Base-by-base conservation (phyloP, 1,140 invertebrate genomes). In the Muscidifurax raptorellus region DNA sequence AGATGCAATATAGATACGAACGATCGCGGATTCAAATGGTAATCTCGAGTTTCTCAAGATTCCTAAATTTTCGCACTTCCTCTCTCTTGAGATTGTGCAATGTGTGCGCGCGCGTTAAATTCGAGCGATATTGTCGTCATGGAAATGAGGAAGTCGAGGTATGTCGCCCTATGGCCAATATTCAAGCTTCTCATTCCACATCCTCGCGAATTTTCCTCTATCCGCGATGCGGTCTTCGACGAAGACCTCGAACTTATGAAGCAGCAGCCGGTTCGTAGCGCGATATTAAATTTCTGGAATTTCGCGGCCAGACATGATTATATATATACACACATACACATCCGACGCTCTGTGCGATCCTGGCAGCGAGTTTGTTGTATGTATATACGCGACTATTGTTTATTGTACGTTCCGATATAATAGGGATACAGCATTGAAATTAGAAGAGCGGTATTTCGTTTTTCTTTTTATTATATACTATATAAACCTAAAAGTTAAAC, bases 231-330 rank as follows among this genome's bases (percentile, higher is more conserved):
- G 52, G 52, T 72, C 80, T 82, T 59, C 28, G 71, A 75, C 59
- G 36, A 69, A 75, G 52, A 22, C n/a, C 72, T 59, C 18, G 18
- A 18, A 22, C 15, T 59, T 59, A n/a, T 59, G 52, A 59, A 18
- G 52, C 18, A 59, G 52, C 18, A 59, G 18, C 6, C 5, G 18
- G 52, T 59, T 59, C 15, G 15, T 0, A 64, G 88, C 88, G 89
- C 90, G 91, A 92, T 93, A 93, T 93, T 93, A 93, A 93, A 93
- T 93, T 93, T 93, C 92, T 93, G 90, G 90, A 93, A 93, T 93
- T 92, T 92, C 91, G 92, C 90, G 92, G 92, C 89, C 88, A 89
- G 87, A 86, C 89, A 88, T 90, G 89, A 89, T 89, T 90, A 88
- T 27, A 36, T 3, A 15, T 25, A 71, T n/a, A 13, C 22, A 30